Evolutionary conservation across 2,113 vertebrate genomes (phyloP), one percentile per base, ranked within the genome.

Genomic region (Octodon degus): DNA sequence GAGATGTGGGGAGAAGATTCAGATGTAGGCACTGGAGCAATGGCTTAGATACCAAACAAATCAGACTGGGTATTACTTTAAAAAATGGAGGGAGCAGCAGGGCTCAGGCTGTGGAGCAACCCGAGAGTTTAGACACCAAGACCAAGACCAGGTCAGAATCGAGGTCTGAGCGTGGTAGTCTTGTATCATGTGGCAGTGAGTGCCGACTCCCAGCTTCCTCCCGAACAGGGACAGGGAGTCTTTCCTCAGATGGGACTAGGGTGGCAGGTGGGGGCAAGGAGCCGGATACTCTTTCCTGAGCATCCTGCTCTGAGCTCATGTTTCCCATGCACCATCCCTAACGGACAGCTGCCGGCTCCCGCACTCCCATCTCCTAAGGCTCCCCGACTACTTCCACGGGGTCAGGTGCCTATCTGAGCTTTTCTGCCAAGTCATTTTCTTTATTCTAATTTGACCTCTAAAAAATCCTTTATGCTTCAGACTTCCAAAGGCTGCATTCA

Each of bases 351-450:
- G 47, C 34, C 63, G 83, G 43, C 10, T 3, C 25, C 1, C 3
- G 20, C 0, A 0, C 24, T n/a, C 79, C 37, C 2, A 3, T 80
- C 12, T 90, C 37, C 17, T 89, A 89, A 90, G 2, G 8, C 3
- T 34, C 58, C 37, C 68, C 77, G 74, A 70, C 24, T 30, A 4
- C 92, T 47, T 68, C 68, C 72, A 34, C 32, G 22, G 34, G 43
- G 60, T 60, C 58, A 76, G 68, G 12, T 20, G 85, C 22, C 47
- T 94, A 72, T 62, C 65, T 53, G 22, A 91, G 82, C 24, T 47
- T 19, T 88, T 43, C 91, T 83, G 80, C 47, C 88, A 93, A 80
- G 43, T 68, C 65, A 95, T 74, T 81, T 81, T 91, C 77, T 92
- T 90, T 55, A 74, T 94, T 85, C 20, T 76, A 62, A 88, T 85